Evolutionary conservation across 92 coral and sea anemone species (phyloP).

Genomic region (Actinernus sp.): DNA sequence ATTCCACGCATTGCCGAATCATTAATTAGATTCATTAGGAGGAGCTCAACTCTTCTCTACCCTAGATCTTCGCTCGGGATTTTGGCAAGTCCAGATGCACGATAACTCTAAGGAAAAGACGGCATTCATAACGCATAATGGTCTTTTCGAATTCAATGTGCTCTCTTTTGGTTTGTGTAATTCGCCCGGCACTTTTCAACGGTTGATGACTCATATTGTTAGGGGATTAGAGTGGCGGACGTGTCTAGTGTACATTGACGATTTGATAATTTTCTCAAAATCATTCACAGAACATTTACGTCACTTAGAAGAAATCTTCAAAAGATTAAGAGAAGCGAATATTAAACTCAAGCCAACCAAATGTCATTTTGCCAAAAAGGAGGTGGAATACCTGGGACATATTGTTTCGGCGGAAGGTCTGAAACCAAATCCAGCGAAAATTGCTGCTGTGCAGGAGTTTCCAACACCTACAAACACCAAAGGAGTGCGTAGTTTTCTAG

Average conservation of each 20-base stretch:
- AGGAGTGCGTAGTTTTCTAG: constrained; percentile 13
- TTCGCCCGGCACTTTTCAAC: constrained; percentile 28
- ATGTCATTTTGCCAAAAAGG: constrained; percentile 13
- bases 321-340: too few species aligned
- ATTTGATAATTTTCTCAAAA: constrained; percentile 20
- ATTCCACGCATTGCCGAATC: constrained; percentile 64
- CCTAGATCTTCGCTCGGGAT: constrained; percentile 32
- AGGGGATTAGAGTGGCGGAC: too few species aligned
- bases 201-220: too few species aligned
- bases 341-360: too few species aligned
- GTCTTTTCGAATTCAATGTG: background rate
- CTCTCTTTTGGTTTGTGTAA: too few species aligned
- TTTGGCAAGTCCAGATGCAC: background rate
- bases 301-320: constrained; percentile 41
- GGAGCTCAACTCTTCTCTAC: constrained; percentile 57
- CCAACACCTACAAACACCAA: constrained; percentile 42
- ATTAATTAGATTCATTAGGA: constrained; percentile 43
- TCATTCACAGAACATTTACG: constrained; percentile 33
- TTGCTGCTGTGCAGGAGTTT: constrained; percentile 35
- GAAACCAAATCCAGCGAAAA: constrained; percentile 53
- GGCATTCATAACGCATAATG: background rate
- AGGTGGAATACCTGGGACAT: constrained; percentile 63
- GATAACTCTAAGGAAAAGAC: background rate
- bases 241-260: constrained; percentile 25
- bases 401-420: constrained; percentile 43